phyloP scores from a whole-genome alignment of 1,140 invertebrate genomes.

The Aphidius gifuensis region DNA sequence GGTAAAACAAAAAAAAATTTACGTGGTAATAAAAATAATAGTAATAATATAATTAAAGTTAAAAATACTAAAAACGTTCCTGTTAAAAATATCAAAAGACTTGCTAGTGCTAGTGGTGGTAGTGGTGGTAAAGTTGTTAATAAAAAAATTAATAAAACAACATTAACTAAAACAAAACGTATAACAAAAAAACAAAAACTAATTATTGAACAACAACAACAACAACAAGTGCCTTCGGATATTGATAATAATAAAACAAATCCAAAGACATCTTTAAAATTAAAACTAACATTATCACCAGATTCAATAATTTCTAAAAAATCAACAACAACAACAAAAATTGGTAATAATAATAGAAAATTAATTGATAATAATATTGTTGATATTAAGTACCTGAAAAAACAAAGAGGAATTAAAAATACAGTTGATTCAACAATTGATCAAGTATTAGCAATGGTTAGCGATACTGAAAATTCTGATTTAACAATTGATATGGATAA shows the following conservation, averaged over 20 bases:
- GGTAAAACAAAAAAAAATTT: constrained; percentile 46
- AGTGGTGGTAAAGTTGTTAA: constrained; percentile 35
- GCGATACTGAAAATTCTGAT: constrained; percentile 37
- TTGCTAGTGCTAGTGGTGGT: constrained; percentile 29
- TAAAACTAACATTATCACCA: constrained; percentile 23
- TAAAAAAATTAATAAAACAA: neutral
- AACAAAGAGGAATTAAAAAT: constrained; percentile 32
- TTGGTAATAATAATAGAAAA: constrained; percentile 27
- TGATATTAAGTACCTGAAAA: constrained; percentile 24
- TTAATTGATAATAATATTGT: constrained; percentile 2
- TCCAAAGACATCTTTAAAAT: constrained; percentile 37
- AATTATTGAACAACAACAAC: constrained; percentile 19
- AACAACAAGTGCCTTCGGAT: constrained; percentile 4
- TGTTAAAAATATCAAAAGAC: constrained; percentile 42
- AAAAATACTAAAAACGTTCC: constrained; percentile 46
- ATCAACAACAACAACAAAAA: constrained; percentile 25
- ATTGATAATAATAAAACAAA: constrained; percentile 28
- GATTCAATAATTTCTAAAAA: constrained; percentile 31
- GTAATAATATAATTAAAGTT: constrained; percentile 43
- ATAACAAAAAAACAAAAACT: too few relatives aligned
- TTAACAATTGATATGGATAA: constrained; percentile 28
- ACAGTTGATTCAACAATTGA: constrained; percentile 50
- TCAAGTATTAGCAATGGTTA: constrained; percentile 49
- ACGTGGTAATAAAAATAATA: constrained; percentile 40
- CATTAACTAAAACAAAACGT: too few relatives aligned